Percentiles rank a stretch among this genome's conserved stretches.
phyloP scores from a whole-genome alignment of 2,888 invertebrate genomes.

The Drosophila robusta region DNA sequence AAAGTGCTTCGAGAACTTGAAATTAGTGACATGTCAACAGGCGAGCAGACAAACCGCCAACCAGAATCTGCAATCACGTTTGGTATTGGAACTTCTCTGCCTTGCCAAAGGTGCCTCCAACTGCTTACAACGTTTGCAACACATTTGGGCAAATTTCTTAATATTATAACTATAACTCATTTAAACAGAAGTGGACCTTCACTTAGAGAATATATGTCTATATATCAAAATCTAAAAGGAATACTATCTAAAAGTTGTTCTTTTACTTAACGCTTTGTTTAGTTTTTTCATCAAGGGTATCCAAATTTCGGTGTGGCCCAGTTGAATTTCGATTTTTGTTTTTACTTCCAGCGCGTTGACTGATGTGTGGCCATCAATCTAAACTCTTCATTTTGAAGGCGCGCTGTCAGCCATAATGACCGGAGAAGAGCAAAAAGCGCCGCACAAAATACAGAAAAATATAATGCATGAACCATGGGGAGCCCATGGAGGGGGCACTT shows the following conservation, averaged over 20 bases:
- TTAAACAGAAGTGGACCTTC: no score
- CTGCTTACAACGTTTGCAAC: neutral
- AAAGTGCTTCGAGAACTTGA: conserved; percentile 61
- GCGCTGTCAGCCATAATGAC: conserved; percentile 78
- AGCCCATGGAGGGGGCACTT: conserved; percentile 31
- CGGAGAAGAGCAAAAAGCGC: conserved; percentile 68
- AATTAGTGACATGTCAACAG: conserved; percentile 80
- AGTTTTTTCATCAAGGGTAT: conserved; percentile 22
- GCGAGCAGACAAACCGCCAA: conserved; percentile 39
- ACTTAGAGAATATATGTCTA: no score
- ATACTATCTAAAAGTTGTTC: no score
- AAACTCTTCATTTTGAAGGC: conserved; percentile 81
- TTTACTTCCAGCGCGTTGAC: conserved; percentile 52
- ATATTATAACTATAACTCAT: neutral
- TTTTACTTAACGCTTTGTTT: neutral
- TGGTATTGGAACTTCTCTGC: neutral
- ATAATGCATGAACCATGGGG: conserved; percentile 34
- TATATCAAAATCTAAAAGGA: no score
- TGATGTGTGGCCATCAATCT: conserved; percentile 79
- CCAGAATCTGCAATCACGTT: conserved; percentile 16
- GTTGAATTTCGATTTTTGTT: conserved; percentile 1
- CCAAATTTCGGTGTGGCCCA: neutral
- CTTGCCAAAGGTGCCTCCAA: neutral
- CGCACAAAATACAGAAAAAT: conserved; percentile 47
- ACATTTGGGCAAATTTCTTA: no score